Base-by-base conservation (phyloP, 2,888 invertebrate genomes). In the Scrobipalpa atriplicella region DNA sequence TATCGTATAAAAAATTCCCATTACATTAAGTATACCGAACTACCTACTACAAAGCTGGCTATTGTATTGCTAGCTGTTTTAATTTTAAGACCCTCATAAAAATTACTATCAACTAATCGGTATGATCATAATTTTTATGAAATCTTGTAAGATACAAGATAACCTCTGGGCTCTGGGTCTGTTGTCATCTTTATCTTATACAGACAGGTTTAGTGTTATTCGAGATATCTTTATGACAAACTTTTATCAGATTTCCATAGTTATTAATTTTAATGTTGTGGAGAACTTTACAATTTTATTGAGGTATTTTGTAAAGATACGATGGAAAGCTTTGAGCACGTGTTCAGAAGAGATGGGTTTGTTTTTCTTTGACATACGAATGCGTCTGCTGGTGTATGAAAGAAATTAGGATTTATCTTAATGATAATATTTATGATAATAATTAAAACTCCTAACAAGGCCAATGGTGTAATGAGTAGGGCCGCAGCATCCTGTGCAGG, bases 191-290 rank as follows among this genome's bases (percentile, higher is more conserved):
- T 58, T 58, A 38, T 58, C 38, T 58, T 36, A 58, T n/a, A 38
- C 29, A 5, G 38, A 38, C 56, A 56, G 38, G 36, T 58, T 58
- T 58, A 58, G 0, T 38, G 16, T 38, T n/a, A n/a, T 58, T 58
- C 38, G 16, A 36, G 19, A 58, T 29, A 58, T 16, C 29, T 58
- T 58, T 58, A 58, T 38, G 38, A 58, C 38, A 29, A 36, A 9
- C 9, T 38, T 8, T 38, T 58, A 58, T 58, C 16, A 38, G 58
- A 58, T 58, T 56, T 38, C 58, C 38, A 58, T 16, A n/a, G 58
- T 18, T 18, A 54, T 19, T 21, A 21, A 19, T 21, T 52, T 58
- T 58, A 8, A 38, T 38, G 38, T 36, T n/a, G 6, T 8, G 7
- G 18, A n/a, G 21, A 8, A 47, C n/a, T n/a, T 47, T 56, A 56